A percentile compares a stretch with the other conserved stretches of the same genome.
Conservation (phyloP, 1,140 invertebrate species). For the Trichonephila clavata region DNA sequence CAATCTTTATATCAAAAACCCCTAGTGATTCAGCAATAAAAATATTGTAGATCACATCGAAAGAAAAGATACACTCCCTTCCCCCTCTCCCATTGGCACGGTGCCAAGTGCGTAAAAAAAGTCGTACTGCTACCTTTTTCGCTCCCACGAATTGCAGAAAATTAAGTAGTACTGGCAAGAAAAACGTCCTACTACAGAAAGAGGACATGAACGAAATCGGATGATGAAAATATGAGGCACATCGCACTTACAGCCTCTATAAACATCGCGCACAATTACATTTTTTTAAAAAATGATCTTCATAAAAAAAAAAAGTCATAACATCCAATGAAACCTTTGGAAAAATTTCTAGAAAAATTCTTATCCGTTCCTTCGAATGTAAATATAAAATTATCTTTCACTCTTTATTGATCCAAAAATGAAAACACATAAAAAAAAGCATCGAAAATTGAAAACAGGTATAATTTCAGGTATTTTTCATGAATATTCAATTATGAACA, state of each 20-base stretch:
- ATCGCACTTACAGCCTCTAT: neutral
- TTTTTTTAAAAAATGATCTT: neutral
- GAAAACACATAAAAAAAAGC: no score
- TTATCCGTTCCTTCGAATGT: no score
- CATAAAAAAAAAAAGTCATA: no score
- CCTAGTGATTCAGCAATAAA: conserved; percentile 59
- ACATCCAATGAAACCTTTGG: no score
- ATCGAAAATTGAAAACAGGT: no score
- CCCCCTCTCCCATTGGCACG: conserved; percentile 52
- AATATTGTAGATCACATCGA: conserved; percentile 73
- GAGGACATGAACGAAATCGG: conserved; percentile 13
- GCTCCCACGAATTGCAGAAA: conserved; percentile 64
- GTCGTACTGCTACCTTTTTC: conserved; percentile 73
- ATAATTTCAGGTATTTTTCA: no score
- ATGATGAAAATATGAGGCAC: conserved; percentile 27
- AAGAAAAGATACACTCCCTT: conserved; percentile 59
- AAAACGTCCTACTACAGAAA: conserved; percentile 16
- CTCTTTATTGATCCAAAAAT: no score
- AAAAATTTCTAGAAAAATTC: no score
- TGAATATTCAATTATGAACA: no score
- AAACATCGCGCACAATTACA: neutral
- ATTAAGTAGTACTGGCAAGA: conserved; percentile 66
- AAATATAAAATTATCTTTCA: no score
- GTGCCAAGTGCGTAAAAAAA: conserved; percentile 71
- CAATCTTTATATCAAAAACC: conserved; percentile 53